Base-by-base conservation (phyloP, 2,113 vertebrate species). In the Nesospiza acunhae region DNA sequence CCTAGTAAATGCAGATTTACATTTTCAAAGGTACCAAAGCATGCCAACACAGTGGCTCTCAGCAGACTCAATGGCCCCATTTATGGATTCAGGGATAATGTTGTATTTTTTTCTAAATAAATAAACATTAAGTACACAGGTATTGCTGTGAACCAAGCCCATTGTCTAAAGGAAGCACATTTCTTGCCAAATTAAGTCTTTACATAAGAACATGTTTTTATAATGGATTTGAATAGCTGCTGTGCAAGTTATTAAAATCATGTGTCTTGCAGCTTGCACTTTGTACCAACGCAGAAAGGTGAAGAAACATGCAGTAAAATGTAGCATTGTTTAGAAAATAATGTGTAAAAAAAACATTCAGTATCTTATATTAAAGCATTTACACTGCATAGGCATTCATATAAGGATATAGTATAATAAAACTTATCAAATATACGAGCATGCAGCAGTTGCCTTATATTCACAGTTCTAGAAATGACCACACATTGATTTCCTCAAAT, bases 311-410 rank as follows among this genome's bases (percentile, higher is more conserved):
- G 97, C 96, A 96, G 59, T 95, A 97, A 97, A 96, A 96, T 70
- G 62, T 80, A 89, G 49, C 63, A 89, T 97, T n/a, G 6, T 96
- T 94, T 95, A 92, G 72, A 97, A 96, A 96, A 90, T 47, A 95
- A 96, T 74, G 70, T 96, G 87, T 96, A 91, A 94, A 92, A 96
- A 96, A 94, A 8, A 1, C 70, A 95, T 94, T 95, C 89, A 83
- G 20, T 97, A 93, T 96, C 46, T 92, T 85, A 78, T 93, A 94
- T 87, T 96, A 97, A 97, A 97, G 97, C 97, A 97, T 96, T 96
- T 97, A 96, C 87, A 96, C 87, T 97, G 96, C 97, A 97, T 97
- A 97, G 97, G 92, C 97, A 97, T 97, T 96, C 94, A 83, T 97
- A 95, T 96, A 95, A 95, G 96, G 92, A 90, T 95, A 97, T 85